phyloP scores from a whole-genome alignment of 1,140 invertebrate species.

The Penaeus chinensis region DNA sequence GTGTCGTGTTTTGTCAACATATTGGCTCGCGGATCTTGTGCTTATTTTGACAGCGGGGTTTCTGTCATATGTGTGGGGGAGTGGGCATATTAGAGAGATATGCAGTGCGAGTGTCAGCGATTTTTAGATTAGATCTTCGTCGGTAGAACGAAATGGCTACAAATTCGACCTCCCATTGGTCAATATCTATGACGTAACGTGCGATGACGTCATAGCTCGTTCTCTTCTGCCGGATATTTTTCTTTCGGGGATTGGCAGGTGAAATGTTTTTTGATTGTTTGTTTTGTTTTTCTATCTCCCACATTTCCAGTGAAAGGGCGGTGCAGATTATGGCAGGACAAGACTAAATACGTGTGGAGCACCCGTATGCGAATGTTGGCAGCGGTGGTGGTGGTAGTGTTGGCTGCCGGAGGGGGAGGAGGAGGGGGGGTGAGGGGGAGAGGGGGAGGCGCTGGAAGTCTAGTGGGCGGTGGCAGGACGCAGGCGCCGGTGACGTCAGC shows the following conservation, averaged over 20 bases:
- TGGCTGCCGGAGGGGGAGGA: too few species aligned
- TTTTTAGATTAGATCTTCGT: background rate
- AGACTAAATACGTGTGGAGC: too few species aligned
- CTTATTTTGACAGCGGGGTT: too few species aligned
- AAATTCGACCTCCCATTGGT: background rate
- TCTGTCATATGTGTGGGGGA: too few species aligned
- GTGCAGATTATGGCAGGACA: too few species aligned
- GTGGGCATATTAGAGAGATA: too few species aligned
- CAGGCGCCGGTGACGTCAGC: background rate
- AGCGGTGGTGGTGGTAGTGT: too few species aligned
- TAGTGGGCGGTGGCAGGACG: background rate
- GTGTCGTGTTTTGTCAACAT: too few species aligned
- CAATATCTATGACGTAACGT: conserved; percentile 3
- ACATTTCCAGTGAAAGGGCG: too few species aligned
- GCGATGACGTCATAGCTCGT: background rate
- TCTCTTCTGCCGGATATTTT: background rate
- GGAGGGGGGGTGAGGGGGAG: too few species aligned
- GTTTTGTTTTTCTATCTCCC: background rate
- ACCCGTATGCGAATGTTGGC: too few species aligned
- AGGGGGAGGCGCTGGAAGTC: background rate
- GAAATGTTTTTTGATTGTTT: background rate
- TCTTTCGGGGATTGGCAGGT: background rate
- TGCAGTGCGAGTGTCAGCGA: background rate
- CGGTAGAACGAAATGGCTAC: background rate
- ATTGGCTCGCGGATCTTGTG: too few species aligned